Conservation (phyloP, 2,888 invertebrate species). For the Volucella inflata region DNA sequence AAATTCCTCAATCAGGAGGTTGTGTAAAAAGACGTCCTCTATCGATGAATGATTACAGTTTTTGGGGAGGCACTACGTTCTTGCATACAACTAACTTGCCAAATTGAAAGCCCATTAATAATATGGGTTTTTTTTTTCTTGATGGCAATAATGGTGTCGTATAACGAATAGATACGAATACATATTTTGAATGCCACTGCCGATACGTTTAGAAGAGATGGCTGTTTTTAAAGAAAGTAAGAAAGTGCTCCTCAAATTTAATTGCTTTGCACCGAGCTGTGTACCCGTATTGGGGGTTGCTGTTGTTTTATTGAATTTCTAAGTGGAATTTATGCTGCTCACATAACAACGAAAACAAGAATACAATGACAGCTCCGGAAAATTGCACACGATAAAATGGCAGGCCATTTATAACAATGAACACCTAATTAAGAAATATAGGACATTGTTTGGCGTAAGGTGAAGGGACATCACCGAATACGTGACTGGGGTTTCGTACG, state of each 20-base stretch:
- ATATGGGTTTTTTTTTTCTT: slow-evolving; percentile 31
- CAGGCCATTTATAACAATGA: slow-evolving; percentile 76
- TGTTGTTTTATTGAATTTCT: slow-evolving; percentile 70
- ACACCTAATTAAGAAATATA: slow-evolving; percentile 76
- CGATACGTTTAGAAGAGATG: slow-evolving; percentile 26
- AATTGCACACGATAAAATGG: slow-evolving; percentile 75
- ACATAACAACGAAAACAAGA: slow-evolving; percentile 71
- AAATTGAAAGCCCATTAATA: slow-evolving; percentile 66
- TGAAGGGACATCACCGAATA: slow-evolving; percentile 71
- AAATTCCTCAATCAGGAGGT: slow-evolving; percentile 44
- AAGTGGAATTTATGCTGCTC: slow-evolving; percentile 72
- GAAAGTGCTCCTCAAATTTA: slow-evolving; percentile 43
- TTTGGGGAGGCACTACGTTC: slow-evolving; percentile 51
- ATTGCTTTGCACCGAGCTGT: slow-evolving; percentile 59
- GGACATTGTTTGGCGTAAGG: slow-evolving; percentile 74
- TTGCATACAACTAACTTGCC: slow-evolving; percentile 37
- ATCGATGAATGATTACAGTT: slow-evolving; percentile 62
- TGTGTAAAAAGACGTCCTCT: slow-evolving; percentile 44
- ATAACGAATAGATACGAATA: background rate
- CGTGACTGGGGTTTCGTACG: slow-evolving; percentile 71
- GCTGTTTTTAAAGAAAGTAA: slow-evolving; percentile 21
- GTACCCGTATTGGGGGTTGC: slow-evolving; percentile 21
- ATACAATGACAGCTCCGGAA: slow-evolving; percentile 73
- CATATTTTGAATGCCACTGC: background rate
- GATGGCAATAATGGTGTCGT: background rate